Evolutionary conservation across 2,797 vertebrate species (phyloP).

Genomic region (Myotis pilosus): DNA sequence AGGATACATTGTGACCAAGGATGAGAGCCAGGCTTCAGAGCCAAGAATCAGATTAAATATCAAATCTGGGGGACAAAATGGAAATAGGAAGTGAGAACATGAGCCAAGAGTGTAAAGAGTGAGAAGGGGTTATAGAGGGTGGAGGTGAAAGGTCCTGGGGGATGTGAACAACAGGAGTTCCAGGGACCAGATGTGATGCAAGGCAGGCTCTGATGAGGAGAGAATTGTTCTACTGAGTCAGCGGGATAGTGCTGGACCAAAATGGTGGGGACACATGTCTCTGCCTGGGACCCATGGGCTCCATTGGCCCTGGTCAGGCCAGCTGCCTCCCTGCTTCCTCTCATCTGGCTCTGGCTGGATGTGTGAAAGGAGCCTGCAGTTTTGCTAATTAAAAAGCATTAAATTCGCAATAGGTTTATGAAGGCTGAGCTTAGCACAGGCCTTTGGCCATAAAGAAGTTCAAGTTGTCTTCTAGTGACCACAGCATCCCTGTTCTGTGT

Average conservation of each 20-base stretch:
- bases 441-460: not conserved
- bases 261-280: rapidly evolving
- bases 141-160: too few relatives aligned
- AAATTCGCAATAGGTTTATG: not conserved
- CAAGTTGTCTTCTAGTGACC: not conserved
- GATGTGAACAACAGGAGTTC: rapidly evolving
- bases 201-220: not conserved
- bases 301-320: not conserved
- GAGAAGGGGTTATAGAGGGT: rapidly evolving
- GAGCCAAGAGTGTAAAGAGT: not conserved
- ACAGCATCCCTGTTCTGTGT: not conserved
- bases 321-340: not conserved
- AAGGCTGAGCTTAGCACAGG: not conserved
- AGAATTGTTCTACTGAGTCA: not conserved
- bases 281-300: not conserved
- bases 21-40: not conserved
- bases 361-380: constrained; percentile 30
- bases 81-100: not conserved
- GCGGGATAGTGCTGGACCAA: rapidly evolving
- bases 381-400: constrained; percentile 68
- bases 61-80: not conserved
- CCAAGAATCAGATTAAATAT: not conserved
- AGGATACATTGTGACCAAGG: not conserved
- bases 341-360: not conserved
- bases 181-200: rapidly evolving